Conservation (phyloP, 2,113 vertebrate species). For the Donacobius atricapilla region DNA sequence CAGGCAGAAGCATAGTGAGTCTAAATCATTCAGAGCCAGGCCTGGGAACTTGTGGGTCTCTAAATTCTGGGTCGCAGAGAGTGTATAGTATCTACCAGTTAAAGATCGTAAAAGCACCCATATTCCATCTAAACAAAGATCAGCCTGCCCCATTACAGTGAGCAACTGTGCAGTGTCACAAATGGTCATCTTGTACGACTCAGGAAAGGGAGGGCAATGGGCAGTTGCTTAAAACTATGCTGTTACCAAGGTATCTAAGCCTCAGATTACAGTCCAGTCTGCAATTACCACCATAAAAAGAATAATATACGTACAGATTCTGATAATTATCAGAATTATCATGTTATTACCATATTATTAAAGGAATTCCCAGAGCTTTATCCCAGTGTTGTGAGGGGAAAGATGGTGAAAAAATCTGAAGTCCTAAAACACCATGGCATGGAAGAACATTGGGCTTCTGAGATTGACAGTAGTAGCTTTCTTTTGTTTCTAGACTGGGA, state of each 20-base stretch:
- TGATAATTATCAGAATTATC: not conserved
- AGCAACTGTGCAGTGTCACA: not conserved
- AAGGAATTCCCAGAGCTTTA: not conserved
- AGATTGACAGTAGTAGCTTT: not conserved
- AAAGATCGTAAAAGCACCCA: not conserved
- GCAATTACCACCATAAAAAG: not conserved
- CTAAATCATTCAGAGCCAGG: not conserved
- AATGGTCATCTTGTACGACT: not conserved
- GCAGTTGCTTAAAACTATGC: not conserved
- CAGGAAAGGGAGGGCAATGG: accelerated
- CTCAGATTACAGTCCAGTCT: not conserved
- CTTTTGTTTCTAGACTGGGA: not conserved
- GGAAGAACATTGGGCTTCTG: not conserved
- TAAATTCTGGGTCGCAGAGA: not conserved
- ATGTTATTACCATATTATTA: too few relatives aligned
- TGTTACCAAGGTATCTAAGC: not conserved
- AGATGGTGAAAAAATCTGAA: not conserved
- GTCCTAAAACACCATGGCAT: accelerated
- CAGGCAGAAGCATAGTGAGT: not conserved
- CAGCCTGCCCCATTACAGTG: not conserved
- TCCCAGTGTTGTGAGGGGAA: not conserved
- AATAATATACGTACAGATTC: not conserved
- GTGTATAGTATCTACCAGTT: too few relatives aligned
- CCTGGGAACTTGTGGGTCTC: accelerated
- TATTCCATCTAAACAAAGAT: not conserved